Percentiles rank a stretch among this genome's conserved stretches.
Conservation (phyloP, 1,140 invertebrate genomes). For the Uloborus diversus region DNA sequence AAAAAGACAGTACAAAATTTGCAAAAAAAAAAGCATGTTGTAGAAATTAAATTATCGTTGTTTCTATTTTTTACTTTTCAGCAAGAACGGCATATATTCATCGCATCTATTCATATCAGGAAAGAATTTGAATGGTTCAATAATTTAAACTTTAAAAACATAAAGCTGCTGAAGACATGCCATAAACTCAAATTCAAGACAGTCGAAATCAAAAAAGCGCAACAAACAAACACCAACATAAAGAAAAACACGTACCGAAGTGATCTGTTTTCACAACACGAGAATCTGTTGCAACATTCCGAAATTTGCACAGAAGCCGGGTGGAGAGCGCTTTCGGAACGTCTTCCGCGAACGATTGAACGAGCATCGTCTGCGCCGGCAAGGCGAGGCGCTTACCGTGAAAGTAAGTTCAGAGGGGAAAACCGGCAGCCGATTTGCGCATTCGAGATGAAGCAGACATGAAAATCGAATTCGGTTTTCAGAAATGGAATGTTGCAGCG, state of each 20-base stretch:
- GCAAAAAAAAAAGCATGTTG: no score
- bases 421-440: slow-evolving; percentile 14
- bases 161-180: no score
- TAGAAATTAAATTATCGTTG: no score
- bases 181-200: no score
- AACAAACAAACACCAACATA: not conserved
- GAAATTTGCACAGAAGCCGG: not conserved
- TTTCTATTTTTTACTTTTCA: no score
- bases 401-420: slow-evolving; percentile 10
- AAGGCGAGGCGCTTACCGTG: slow-evolving; percentile 11
- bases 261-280: not conserved
- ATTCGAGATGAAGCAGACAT: not conserved
- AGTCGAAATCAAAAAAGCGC: not conserved
- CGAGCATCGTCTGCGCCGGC: slow-evolving; percentile 21
- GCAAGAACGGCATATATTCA: no score
- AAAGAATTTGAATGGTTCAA: no score
- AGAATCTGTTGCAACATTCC: not conserved
- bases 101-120: no score
- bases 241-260: not conserved
- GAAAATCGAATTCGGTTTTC: no score
- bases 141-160: no score
- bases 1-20: no score
- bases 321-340: not conserved
- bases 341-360: not conserved
- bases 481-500: no score